These are phyloP conservation scores for Latrodectus geometricus DNA, from an alignment of 1,140 invertebrate genomes.

Conservation along the genomic window DNA sequence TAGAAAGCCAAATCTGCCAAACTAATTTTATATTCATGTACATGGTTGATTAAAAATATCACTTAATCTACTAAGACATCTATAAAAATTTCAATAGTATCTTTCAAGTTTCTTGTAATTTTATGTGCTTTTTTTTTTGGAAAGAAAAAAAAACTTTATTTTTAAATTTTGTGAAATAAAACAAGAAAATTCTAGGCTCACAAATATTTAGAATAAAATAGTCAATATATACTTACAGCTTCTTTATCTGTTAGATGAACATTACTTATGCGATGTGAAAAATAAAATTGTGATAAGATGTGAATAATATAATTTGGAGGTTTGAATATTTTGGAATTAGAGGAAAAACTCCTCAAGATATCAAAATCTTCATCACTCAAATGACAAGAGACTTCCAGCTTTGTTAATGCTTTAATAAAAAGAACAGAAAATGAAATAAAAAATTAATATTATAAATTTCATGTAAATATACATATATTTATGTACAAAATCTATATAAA, in stretches of 20 bases:
- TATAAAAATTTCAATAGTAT: too few relatives aligned
- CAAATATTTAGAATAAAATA: background rate
- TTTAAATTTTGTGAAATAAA: background rate
- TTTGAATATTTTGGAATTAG: background rate
- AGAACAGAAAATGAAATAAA: background rate
- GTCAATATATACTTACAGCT: background rate
- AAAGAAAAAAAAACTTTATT: background rate
- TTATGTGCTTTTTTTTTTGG: too few relatives aligned
- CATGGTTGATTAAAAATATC: too few relatives aligned
- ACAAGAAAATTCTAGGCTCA: too few relatives aligned
- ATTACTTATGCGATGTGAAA: constrained; percentile 10
- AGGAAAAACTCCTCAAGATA: constrained; percentile 2
- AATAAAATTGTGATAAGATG: constrained; percentile 24
- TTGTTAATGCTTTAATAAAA: constrained; percentile 15
- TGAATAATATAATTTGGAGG: background rate
- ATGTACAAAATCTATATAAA: background rate
- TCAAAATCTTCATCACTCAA: constrained; percentile 5
- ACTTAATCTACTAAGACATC: too few relatives aligned
- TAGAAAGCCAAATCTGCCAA: too few relatives aligned
- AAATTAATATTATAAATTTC: background rate
- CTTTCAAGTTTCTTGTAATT: too few relatives aligned
- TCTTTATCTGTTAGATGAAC: constrained; percentile 7
- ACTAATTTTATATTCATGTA: too few relatives aligned
- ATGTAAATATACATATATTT: background rate
- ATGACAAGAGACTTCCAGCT: constrained; percentile 1